These are phyloP conservation scores for Bhutanitis thaidina DNA, from an alignment of 2,888 invertebrate species.

Conservation along the genomic window DNA sequence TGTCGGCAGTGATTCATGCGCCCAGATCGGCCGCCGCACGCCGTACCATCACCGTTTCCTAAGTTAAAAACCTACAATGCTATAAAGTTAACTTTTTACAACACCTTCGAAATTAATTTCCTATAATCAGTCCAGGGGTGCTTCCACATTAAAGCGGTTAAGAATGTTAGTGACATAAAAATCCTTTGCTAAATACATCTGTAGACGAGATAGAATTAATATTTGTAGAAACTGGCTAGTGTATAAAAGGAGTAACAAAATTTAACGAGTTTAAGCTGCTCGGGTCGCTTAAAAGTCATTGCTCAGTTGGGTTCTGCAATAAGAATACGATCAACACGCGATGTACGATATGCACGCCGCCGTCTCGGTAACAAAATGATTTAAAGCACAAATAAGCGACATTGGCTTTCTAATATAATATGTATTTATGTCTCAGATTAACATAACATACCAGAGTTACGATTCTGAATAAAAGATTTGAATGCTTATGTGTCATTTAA, in stretches of 20 bases:
- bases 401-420: constrained; percentile 43
- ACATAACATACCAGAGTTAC: constrained; percentile 44
- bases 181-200: not conserved
- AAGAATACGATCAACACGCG: constrained; percentile 21
- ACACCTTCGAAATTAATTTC: not conserved
- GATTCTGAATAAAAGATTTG: constrained; percentile 18
- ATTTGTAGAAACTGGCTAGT: constrained; percentile 8
- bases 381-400: constrained; percentile 46
- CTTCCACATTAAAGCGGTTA: not conserved
- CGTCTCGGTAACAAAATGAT: constrained; percentile 39
- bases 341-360: constrained; percentile 20
- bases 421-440: constrained; percentile 43
- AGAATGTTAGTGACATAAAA: not conserved
- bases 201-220: not conserved
- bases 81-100: not conserved
- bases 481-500: constrained; percentile 6
- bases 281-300: constrained; percentile 20
- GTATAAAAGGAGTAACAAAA: constrained; percentile 15
- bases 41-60: constrained; percentile 30
- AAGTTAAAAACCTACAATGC: constrained; percentile 33
- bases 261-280: constrained; percentile 17
- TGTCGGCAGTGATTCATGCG: constrained; percentile 57
- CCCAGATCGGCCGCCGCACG: constrained; percentile 37
- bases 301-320: constrained; percentile 23
- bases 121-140: not conserved